These are phyloP conservation scores for Agrochola litura DNA, from an alignment of 2,888 invertebrate species.

Conservation along the genomic window DNA sequence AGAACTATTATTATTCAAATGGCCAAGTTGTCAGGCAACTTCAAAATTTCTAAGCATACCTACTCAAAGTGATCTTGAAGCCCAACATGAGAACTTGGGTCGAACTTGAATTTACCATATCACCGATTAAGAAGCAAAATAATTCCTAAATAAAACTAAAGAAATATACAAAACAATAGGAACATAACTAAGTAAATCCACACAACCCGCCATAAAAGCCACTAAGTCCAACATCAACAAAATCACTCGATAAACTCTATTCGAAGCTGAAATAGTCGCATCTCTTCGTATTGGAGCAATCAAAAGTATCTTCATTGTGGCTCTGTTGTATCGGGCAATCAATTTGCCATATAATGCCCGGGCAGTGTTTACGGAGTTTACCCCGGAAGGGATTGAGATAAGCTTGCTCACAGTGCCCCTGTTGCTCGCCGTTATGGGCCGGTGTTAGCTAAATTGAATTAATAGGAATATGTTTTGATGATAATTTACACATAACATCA, in stretches of 20 bases:
- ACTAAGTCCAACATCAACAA: constrained; percentile 26
- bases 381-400: constrained; percentile 59
- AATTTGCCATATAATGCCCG: constrained; percentile 59
- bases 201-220: not conserved
- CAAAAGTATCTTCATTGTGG: constrained; percentile 53
- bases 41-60: not conserved
- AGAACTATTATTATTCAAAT: not conserved
- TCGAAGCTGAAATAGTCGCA: constrained; percentile 51
- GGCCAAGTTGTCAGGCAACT: not conserved
- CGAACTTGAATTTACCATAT: not conserved
- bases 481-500: constrained; percentile 10
- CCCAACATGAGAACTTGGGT: not conserved
- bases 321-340: constrained; percentile 57
- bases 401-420: constrained; percentile 28
- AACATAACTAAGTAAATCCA: not conserved
- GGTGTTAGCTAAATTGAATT: constrained; percentile 40
- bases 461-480: constrained; percentile 17
- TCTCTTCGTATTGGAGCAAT: constrained; percentile 41
- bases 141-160: too few species aligned
- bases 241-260: constrained; percentile 25
- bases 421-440: constrained; percentile 31
- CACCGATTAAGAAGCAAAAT: not conserved
- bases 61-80: not conserved
- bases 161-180: not conserved
- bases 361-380: constrained; percentile 51